Evolutionary conservation across 2,113 vertebrate species (phyloP).

Genomic region (Sigmodon hispidus): DNA sequence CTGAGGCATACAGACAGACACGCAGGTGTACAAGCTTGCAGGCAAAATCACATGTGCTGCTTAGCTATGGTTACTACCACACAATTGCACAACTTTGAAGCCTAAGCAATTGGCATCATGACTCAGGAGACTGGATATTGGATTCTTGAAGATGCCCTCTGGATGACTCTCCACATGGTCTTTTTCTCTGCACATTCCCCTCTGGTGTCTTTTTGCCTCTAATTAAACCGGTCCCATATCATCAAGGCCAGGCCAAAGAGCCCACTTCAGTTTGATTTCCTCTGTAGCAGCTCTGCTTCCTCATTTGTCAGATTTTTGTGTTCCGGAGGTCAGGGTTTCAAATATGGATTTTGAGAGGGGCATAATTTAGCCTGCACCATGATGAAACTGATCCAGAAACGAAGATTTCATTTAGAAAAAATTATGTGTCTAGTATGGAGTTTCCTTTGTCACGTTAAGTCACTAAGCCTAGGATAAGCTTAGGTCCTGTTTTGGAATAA

Average conservation of each 20-base stretch:
- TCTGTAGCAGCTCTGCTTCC: neutral
- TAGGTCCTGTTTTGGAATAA: neutral
- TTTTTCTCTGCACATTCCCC: neutral
- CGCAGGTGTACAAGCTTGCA: neutral
- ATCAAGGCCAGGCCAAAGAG: rapidly evolving
- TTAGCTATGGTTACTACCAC: rapidly evolving
- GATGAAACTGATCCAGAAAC: neutral
- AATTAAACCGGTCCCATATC: rapidly evolving
- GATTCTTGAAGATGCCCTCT: neutral
- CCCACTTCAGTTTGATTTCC: neutral
- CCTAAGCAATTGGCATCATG: neutral
- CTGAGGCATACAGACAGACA: neutral
- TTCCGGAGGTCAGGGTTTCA: neutral
- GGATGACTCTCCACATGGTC: rapidly evolving
- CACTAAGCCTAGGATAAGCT: rapidly evolving
- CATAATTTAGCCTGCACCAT: neutral
- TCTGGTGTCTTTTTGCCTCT: neutral
- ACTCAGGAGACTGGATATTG: neutral
- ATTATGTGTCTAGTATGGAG: rapidly evolving
- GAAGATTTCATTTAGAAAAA: neutral
- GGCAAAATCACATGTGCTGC: too few relatives aligned
- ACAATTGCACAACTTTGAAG: neutral
- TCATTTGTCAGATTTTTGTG: neutral
- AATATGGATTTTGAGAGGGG: neutral
- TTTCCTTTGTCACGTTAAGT: neutral